Percentiles rank a stretch among this genome's conserved stretches.
These are phyloP conservation scores for Maconellicoccus hirsutus DNA, from an alignment of 1,140 invertebrate genomes.

Conservation along the genomic window DNA sequence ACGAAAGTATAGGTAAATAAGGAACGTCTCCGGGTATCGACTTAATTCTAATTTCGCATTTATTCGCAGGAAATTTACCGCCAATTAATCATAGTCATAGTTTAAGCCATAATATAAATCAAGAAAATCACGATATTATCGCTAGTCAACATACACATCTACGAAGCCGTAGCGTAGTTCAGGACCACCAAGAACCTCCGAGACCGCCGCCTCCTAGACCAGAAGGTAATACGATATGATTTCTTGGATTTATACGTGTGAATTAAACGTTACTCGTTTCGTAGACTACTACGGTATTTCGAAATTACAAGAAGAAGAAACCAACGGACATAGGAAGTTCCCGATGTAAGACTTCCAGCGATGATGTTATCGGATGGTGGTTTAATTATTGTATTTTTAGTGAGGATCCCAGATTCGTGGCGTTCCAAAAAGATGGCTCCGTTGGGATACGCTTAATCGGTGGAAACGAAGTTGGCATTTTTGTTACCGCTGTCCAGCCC, in stretches of 20 bases:
- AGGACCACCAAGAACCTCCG: slow-evolving; percentile 46
- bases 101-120: slow-evolving; percentile 24
- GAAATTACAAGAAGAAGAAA: slow-evolving; percentile 67
- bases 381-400: slow-evolving; percentile 35
- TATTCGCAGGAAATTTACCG: neutral
- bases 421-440: slow-evolving; percentile 90
- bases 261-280: slow-evolving; percentile 30
- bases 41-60: neutral
- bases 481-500: slow-evolving; percentile 93
- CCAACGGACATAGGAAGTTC: slow-evolving; percentile 55
- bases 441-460: slow-evolving; percentile 91
- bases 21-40: neutral
- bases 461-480: slow-evolving; percentile 95
- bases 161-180: slow-evolving; percentile 32
- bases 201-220: slow-evolving; percentile 74
- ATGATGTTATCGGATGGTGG: neutral
- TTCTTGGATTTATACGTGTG: slow-evolving; percentile 7
- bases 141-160: slow-evolving; percentile 35
- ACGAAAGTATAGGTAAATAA: slow-evolving; percentile 23
- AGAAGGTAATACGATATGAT: slow-evolving; percentile 44
- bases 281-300: slow-evolving; percentile 69
- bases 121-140: slow-evolving; percentile 25
- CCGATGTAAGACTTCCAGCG: slow-evolving; percentile 47
- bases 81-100: slow-evolving; percentile 23
- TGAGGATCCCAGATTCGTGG: slow-evolving; percentile 78